Conservation (phyloP, 2,113 vertebrate species). For the Eira barbara region DNA sequence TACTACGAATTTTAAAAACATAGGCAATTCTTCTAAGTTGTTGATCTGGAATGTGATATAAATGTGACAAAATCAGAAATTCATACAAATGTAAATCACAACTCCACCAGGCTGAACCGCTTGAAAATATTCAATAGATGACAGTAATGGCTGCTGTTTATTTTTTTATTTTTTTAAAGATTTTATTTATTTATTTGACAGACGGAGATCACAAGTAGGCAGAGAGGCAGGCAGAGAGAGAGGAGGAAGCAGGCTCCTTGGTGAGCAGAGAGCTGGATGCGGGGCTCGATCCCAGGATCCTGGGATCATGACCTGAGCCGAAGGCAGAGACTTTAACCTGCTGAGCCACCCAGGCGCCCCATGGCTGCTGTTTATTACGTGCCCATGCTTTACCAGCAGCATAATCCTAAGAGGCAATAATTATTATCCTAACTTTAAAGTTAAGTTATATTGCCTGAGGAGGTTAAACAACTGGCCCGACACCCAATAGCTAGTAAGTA, state of each 20-base stretch:
- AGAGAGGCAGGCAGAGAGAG: too few species aligned
- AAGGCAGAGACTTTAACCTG: too few species aligned
- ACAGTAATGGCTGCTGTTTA: background rate
- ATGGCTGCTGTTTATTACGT: background rate
- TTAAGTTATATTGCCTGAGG: background rate
- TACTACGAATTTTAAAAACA: background rate
- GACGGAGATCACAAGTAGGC: too few species aligned
- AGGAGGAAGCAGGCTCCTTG: too few species aligned
- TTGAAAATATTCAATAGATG: background rate
- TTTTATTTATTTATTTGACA: too few species aligned
- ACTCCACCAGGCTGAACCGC: background rate
- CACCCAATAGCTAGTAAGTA: background rate
- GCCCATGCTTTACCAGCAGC: background rate
- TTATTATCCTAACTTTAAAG: background rate
- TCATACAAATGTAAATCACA: background rate
- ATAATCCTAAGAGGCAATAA: background rate
- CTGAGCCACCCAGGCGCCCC: too few species aligned
- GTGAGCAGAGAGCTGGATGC: too few species aligned
- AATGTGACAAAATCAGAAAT: constrained; percentile 11
- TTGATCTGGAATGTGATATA: background rate
- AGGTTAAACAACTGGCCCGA: background rate
- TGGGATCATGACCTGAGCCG: too few species aligned
- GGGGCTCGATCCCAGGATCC: too few species aligned
- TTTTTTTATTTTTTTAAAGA: background rate
- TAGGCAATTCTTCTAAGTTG: background rate